These are phyloP conservation scores for Neoitamus cyanurus DNA, from an alignment of 2,888 invertebrate species.

Conservation along the genomic window DNA sequence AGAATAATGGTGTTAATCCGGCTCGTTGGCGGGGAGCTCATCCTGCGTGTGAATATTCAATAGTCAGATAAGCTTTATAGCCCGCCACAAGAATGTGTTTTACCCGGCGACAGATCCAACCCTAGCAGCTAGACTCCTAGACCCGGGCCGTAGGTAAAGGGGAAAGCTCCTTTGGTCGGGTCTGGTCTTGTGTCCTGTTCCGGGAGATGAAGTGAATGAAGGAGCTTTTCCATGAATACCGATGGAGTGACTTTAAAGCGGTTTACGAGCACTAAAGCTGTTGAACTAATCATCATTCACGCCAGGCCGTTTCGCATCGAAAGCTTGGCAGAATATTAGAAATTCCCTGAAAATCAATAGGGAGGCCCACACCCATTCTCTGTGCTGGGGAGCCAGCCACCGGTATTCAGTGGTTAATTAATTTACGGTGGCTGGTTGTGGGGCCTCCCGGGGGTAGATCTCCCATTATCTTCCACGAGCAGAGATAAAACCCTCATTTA, in stretches of 20 bases:
- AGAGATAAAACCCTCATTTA: constrained; percentile 25
- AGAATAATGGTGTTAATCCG: neutral
- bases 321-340: neutral
- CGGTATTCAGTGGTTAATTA: neutral
- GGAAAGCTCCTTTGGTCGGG: neutral
- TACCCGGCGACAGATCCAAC: neutral
- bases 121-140: neutral
- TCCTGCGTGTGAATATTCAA: neutral
- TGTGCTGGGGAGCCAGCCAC: neutral
- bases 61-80: neutral
- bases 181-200: neutral
- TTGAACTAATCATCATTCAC: neutral
- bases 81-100: neutral
- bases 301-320: neutral
- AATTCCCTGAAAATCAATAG: neutral
- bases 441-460: neutral
- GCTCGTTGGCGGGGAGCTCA: neutral
- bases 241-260: neutral
- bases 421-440: neutral
- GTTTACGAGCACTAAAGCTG: neutral
- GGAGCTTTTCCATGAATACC: neutral
- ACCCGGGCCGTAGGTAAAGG: neutral
- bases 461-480: neutral
- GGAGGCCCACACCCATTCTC: neutral
- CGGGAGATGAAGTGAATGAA: neutral